phyloP scores from a whole-genome alignment of 2,888 invertebrate genomes.

The Agonopterix subpropinquella region DNA sequence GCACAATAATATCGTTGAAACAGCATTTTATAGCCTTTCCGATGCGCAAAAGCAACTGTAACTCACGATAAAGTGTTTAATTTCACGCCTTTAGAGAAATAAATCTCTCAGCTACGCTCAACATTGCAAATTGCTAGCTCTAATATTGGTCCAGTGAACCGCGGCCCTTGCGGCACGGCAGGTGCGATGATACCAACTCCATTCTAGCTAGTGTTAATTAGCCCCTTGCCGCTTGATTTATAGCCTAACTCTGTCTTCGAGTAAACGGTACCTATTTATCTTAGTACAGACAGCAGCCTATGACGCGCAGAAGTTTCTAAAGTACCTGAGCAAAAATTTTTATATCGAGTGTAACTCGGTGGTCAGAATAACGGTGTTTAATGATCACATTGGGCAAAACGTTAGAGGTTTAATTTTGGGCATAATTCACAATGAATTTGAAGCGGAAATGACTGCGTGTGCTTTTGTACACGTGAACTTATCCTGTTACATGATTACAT shows the following conservation, averaged over 20 bases:
- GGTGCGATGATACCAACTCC: slow-evolving; percentile 46
- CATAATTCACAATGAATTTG: slow-evolving; percentile 17
- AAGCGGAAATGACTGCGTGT: slow-evolving; percentile 25
- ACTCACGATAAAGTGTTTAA: slow-evolving; percentile 3
- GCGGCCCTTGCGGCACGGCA: slow-evolving; percentile 24
- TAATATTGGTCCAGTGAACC: slow-evolving; percentile 15
- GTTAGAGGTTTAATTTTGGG: slow-evolving; percentile 2
- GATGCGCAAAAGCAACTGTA: neutral
- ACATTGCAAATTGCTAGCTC: slow-evolving; percentile 31
- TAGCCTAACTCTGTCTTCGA: slow-evolving; percentile 41
- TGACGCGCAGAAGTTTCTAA: slow-evolving; percentile 23
- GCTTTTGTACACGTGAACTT: slow-evolving; percentile 21
- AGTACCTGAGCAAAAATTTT: neutral
- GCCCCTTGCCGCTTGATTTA: slow-evolving; percentile 54
- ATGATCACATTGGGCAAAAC: neutral
- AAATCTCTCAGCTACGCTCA: slow-evolving; percentile 16
- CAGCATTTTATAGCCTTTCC: neutral
- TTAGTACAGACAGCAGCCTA: slow-evolving; percentile 23
- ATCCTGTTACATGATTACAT: slow-evolving; percentile 54
- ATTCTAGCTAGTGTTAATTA: slow-evolving; percentile 51
- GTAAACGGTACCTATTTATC: slow-evolving; percentile 40
- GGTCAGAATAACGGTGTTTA: slow-evolving; percentile 1
- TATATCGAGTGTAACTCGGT: no score
- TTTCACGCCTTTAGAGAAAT: slow-evolving; percentile 12
- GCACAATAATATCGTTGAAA: neutral